phyloP scores from a whole-genome alignment of 2,113 vertebrate genomes.

The Ictalurus punctatus region DNA sequence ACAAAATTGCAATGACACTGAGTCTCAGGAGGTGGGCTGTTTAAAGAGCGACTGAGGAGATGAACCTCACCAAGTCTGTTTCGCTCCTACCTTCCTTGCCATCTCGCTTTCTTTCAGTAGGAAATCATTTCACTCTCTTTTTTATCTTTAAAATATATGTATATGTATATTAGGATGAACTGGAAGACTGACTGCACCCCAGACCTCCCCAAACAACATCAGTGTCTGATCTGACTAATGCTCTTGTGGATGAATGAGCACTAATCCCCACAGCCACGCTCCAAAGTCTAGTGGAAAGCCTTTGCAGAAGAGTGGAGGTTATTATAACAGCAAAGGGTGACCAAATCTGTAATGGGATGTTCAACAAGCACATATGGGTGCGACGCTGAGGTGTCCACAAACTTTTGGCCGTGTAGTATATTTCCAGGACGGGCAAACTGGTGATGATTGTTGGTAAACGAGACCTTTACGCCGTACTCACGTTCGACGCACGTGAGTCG shows the following conservation, averaged over 20 bases:
- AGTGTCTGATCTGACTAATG: not conserved
- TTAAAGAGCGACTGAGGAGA: conserved; percentile 4
- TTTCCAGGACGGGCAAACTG: not conserved
- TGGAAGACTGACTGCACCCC: not conserved
- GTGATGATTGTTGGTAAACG: no score
- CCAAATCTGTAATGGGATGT: not conserved
- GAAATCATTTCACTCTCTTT: not conserved
- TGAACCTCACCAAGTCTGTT: not conserved
- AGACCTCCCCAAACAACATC: not conserved
- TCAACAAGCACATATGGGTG: not conserved
- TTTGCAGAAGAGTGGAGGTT: not conserved
- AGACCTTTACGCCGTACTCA: no score
- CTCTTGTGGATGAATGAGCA: not conserved
- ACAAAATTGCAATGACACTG: not conserved
- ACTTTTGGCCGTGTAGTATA: not conserved
- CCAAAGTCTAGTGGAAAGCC: not conserved
- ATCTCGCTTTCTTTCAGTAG: not conserved
- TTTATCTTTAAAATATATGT: not conserved
- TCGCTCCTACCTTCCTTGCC: not conserved
- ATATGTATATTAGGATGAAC: not conserved
- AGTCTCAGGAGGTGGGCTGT: not conserved
- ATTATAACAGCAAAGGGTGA: not conserved
- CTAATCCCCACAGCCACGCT: not conserved
- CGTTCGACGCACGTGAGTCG: no score
- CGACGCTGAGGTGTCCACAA: not conserved